phyloP scores from a whole-genome alignment of 2,113 vertebrate species.

The Datnioides undecimradiatus region DNA sequence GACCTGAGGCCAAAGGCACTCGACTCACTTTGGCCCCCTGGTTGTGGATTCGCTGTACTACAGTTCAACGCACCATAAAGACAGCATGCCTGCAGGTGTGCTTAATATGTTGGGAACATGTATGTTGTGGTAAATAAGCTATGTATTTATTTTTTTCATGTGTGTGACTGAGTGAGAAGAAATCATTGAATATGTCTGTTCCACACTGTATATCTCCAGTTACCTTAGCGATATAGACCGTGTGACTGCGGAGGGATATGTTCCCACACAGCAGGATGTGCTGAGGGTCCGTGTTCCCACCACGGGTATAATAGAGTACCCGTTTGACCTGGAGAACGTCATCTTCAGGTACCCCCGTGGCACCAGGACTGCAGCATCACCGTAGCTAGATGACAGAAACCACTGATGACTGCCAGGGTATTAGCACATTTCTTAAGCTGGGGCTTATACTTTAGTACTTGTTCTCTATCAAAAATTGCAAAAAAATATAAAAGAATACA shows the following conservation, averaged over 20 bases:
- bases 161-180: constrained; percentile 2
- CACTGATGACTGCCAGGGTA: constrained; percentile 59
- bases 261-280: constrained; percentile 97
- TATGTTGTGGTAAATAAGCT: background rate
- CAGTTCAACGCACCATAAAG: constrained; percentile 12
- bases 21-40: constrained; percentile 65
- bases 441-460: no score
- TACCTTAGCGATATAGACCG: constrained; percentile 94
- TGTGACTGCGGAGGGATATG: constrained; percentile 90
- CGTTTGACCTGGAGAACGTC: constrained; percentile 97
- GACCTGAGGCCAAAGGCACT: constrained; percentile 4
- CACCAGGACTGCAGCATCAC: constrained; percentile 56
- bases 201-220: constrained; percentile 81
- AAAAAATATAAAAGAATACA: background rate
- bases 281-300: constrained; percentile 95
- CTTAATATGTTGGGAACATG: background rate
- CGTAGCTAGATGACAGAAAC: constrained; percentile 58
- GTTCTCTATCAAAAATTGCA: background rate
- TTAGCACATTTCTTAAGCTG: constrained; percentile 5
- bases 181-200: constrained; percentile 34
- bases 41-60: constrained; percentile 43
- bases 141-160: background rate
- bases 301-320: constrained; percentile 97
- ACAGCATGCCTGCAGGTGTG: background rate
- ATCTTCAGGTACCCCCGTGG: constrained; percentile 91